Evolutionary conservation across 2,113 vertebrate genomes (phyloP), one percentile per base, ranked within the genome.

Genomic region (Nothobranchius furzeri): DNA sequence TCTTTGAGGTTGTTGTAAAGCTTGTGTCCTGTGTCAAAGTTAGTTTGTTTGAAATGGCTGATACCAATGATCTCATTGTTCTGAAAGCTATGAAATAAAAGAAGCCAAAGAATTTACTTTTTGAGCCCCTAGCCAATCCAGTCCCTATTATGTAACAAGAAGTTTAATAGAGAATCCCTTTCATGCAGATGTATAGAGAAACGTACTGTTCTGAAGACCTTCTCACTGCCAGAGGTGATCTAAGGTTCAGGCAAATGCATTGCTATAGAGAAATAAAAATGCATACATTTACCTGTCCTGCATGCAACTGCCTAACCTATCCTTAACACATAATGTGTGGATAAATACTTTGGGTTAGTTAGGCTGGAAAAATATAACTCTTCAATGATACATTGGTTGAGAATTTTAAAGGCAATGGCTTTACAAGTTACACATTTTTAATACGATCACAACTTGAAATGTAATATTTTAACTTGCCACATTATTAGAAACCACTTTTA

Each of bases 61-160:
- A 68, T 70, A 43, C 70, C 65, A 81, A 83, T 75, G 20, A 67
- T 62, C 10, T 59, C 48, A 73, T 79, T 83, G 75, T 84, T 76
- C 46, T 46, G 68, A 60, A 59, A 64, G 72, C 50, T 54, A n/a
- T 9, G 40, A 5, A 25, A 73, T 68, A 63, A 79, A 82, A 55
- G 62, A 48, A 55, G 52, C 24, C 71, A 65, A 80, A 71, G 70
- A 85, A 45, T 70, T 55, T 43, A 45, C 43, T 48, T 66, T 36
- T 48, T 1, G 17, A 48, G 58, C 70, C 75, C 59, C 73, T 9
- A 64, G 77, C 53, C 54, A 48, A 71, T 80, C 59, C 68, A 60
- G 62, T 37, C 48, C 67, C 7, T 48, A 51, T 88, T 81, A 84
- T 72, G 48, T 76, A 82, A 88, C 73, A 25, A 42, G 11, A 25